Conservation (phyloP, 2,888 invertebrate genomes). For the Yponomeuta sedellus region DNA sequence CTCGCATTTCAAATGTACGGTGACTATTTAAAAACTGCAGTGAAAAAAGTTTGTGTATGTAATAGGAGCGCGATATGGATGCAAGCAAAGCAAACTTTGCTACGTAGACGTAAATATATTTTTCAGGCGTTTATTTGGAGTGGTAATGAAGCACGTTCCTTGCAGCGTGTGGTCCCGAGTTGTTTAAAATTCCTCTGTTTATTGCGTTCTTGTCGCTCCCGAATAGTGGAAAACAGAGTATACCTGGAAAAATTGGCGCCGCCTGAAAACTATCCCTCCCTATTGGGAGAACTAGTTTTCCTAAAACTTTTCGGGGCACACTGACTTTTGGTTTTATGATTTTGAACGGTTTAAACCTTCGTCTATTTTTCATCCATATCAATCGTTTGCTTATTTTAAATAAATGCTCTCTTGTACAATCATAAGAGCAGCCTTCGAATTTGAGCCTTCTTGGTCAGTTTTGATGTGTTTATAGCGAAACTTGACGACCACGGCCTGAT, state of each 20-base stretch:
- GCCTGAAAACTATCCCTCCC: too few species aligned
- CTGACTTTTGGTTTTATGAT: too few species aligned
- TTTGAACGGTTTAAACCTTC: too few species aligned
- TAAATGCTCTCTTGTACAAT: too few species aligned
- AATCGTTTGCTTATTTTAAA: too few species aligned
- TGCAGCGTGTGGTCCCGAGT: slow-evolving; percentile 6
- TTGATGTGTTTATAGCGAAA: too few species aligned
- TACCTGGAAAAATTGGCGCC: neutral
- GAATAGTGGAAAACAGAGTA: neutral
- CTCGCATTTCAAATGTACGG: slow-evolving; percentile 51
- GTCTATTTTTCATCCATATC: too few species aligned
- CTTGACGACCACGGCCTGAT: too few species aligned
- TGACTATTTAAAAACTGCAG: slow-evolving; percentile 38
- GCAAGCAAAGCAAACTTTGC: slow-evolving; percentile 34
- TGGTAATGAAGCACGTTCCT: slow-evolving; percentile 9
- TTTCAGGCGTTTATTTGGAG: slow-evolving; percentile 7
- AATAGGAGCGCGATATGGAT: slow-evolving; percentile 30
- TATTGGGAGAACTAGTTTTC: too few species aligned
- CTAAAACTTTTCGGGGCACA: too few species aligned
- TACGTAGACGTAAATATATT: slow-evolving; percentile 29
- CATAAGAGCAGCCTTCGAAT: too few species aligned
- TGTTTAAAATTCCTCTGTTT: slow-evolving; percentile 14
- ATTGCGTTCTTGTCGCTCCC: neutral
- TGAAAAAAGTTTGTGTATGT: slow-evolving; percentile 39
- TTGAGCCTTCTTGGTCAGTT: too few species aligned